These are phyloP conservation scores for Dinoponera quadriceps DNA, from an alignment of 1,140 invertebrate species.

Conservation along the genomic window DNA sequence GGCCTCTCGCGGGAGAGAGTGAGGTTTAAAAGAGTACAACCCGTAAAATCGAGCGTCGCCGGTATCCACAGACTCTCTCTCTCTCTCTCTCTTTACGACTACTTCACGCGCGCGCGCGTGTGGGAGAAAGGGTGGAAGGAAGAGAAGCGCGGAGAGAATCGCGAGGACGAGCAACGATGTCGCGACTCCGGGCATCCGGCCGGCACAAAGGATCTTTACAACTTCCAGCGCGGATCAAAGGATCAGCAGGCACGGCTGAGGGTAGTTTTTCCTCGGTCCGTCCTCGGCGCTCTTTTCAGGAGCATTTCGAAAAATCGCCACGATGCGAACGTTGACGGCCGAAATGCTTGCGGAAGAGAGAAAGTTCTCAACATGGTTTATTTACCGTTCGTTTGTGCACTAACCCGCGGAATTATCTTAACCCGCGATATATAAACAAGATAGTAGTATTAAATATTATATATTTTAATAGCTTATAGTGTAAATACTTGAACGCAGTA, in stretches of 20 bases:
- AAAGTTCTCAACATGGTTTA: too few relatives aligned
- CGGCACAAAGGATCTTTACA: slow-evolving; percentile 32
- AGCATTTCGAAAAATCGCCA: slow-evolving; percentile 25
- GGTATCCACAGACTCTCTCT: neutral
- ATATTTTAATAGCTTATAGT: too few relatives aligned
- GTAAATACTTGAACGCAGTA: too few relatives aligned
- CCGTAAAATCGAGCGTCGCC: slow-evolving; percentile 43
- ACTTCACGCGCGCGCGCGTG: slow-evolving; percentile 18
- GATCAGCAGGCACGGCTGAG: slow-evolving; percentile 2
- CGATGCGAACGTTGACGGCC: neutral
- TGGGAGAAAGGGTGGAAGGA: too few relatives aligned
- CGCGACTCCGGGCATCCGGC: slow-evolving; percentile 12
- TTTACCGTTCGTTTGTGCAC: too few relatives aligned
- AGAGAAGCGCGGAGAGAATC: neutral
- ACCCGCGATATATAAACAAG: too few relatives aligned
- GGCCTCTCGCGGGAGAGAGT: neutral
- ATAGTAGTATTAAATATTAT: too few relatives aligned
- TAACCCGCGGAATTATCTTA: too few relatives aligned
- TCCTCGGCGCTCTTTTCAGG: slow-evolving; percentile 5
- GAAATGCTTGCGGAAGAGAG: too few relatives aligned
- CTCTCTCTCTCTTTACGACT: neutral
- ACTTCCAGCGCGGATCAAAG: slow-evolving; percentile 43
- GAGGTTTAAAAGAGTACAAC: slow-evolving; percentile 49
- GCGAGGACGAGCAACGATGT: slow-evolving; percentile 26
- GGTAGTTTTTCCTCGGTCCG: slow-evolving; percentile 9